These are phyloP conservation scores for Progne subis DNA, from an alignment of 2,113 vertebrate genomes.

Conservation along the genomic window DNA sequence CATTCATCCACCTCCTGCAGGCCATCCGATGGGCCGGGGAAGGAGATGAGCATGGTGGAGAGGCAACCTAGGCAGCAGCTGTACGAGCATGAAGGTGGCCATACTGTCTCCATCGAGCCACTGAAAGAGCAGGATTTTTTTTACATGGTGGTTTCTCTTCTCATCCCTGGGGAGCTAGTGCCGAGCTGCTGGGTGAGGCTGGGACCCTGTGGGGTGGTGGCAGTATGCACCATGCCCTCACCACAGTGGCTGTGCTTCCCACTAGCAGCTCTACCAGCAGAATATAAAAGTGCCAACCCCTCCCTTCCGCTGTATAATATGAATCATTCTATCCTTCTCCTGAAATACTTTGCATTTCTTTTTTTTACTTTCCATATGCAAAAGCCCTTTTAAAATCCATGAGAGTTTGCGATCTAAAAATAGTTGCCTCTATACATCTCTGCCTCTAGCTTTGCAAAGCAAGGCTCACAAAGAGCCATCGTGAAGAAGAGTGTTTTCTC, in stretches of 20 bases:
- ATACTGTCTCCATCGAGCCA: not conserved
- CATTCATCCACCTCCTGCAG: accelerated
- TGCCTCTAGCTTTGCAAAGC: constrained; percentile 31
- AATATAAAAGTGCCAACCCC: not conserved
- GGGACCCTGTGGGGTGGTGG: accelerated
- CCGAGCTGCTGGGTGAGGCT: not conserved
- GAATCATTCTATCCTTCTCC: constrained; percentile 49
- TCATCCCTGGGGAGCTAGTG: not conserved
- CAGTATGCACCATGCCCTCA: not conserved
- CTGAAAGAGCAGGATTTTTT: not conserved
- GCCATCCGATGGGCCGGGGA: accelerated
- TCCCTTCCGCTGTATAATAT: constrained; percentile 5
- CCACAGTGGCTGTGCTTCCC: accelerated
- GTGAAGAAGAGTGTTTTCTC: not conserved
- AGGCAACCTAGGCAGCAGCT: not conserved
- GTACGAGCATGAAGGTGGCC: accelerated
- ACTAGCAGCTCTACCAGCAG: not conserved
- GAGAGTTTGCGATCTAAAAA: constrained; percentile 51
- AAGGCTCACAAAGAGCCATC: not conserved
- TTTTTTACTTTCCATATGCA: constrained; percentile 56
- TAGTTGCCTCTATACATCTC: not conserved
- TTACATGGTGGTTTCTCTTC: accelerated
- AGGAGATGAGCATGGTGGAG: accelerated
- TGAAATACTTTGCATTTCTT: constrained; percentile 47
- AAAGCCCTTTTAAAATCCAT: constrained; percentile 55